Base-by-base conservation (phyloP, 1,140 invertebrate genomes). In the Cryptotermes secundus region DNA sequence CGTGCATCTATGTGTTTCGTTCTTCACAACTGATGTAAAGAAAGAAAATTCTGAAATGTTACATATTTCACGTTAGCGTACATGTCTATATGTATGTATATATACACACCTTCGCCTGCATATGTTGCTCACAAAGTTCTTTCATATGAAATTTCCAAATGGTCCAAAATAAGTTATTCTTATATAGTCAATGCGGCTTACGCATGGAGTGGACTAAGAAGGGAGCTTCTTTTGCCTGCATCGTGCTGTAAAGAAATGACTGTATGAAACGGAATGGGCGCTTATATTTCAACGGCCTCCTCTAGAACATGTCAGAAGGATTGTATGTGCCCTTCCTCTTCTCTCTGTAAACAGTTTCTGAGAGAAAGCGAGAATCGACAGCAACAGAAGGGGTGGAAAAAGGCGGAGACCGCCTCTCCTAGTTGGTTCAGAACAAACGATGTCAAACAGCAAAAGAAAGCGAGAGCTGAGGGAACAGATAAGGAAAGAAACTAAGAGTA, bases 331-430 rank as follows among this genome's bases (percentile, higher is more conserved):
- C 6, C 59, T 10, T 31, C 14, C 14, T 31, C 59, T n/a, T 72
- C 16, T 26, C 59, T 72, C 59, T 72, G 59, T 72, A 72, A 72
- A 72, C 59, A 72, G 59, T 72, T 72, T 72, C n/a, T 72, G 26
- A n/a, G 6, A n/a, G 59, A 72, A 72, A 72, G 3, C 26, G 7
- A 31, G 59, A 72, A 72, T 72, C 59, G 59, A 72, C 59, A 72
- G 26, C 6, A 72, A 26, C 59, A 72, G 59, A 72, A 26, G 26
- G 7, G 53, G 26, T 72, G 59, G 26, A n/a, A 49, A 19, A 19
- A 49, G 14, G 14, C 16, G 14, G 16, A 49, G 45, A 49, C 22
- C 45, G 16, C 45, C 16, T 49, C 45, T 14, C 45, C 16, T 26
- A 4, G 59, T 72, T 12, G 59, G 59, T n/a, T 26, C 59, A 6